A percentile compares a stretch with the other conserved stretches of the same genome.
phyloP scores from a whole-genome alignment of 2,797 vertebrate genomes.

The Paguma larvata region DNA sequence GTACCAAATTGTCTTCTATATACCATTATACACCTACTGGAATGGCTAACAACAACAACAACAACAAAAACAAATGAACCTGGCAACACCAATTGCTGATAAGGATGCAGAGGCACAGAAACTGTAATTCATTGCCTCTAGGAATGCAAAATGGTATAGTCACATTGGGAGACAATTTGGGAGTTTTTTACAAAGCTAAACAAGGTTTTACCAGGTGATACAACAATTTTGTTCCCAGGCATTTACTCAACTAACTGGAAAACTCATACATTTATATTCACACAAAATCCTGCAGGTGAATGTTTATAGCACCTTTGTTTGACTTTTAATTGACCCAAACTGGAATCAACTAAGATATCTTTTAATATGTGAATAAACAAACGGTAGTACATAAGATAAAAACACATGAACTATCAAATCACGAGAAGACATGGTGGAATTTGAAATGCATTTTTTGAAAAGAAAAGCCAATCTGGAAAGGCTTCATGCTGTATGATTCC shows the following conservation, averaged over 20 bases:
- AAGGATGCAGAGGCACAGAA: background rate
- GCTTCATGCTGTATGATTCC: background rate
- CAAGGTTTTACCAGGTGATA: background rate
- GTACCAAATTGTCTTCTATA: background rate
- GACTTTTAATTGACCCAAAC: background rate
- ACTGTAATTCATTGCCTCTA: background rate
- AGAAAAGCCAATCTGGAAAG: background rate
- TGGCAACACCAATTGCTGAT: background rate
- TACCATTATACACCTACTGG: background rate
- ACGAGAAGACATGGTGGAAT: background rate
- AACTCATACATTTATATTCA: background rate
- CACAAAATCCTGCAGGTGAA: background rate
- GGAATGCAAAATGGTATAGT: background rate
- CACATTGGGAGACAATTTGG: background rate
- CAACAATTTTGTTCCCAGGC: background rate
- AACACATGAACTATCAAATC: background rate
- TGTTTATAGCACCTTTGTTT: background rate
- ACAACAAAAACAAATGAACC: background rate
- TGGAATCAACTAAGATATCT: background rate
- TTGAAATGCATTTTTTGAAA: background rate
- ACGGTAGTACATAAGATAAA: background rate
- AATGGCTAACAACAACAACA: background rate
- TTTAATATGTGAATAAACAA: background rate
- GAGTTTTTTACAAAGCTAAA: constrained; percentile 44
- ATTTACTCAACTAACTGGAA: constrained; percentile 18